Base-by-base conservation (phyloP, 2,797 vertebrate species). In the Remorina albescens region DNA sequence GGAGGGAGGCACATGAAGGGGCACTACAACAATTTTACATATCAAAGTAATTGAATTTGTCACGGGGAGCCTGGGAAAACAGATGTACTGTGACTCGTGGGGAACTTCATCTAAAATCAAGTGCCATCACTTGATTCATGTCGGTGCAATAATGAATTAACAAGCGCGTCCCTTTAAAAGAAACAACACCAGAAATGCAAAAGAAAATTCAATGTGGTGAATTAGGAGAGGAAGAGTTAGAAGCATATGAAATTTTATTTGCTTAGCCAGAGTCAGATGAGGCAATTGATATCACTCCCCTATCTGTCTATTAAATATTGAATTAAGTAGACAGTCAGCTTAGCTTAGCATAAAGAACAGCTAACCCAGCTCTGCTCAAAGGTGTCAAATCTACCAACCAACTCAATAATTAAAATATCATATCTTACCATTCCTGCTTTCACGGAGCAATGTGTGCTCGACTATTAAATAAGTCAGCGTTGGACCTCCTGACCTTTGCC, bases 1-100 rank as follows among this genome's bases (percentile, higher is more conserved):
- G 46, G 15, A 36, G 15, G 23, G 10, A 37, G 46, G 41, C 36
- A n/a, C 47, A 57, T 58, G 49, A 78, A 70, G 41, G 23, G 23
- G 16, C 23, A 50, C 18, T 39, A 25, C 13, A 10, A 13, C 10
- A 2, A 46, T 62, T 59, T 67, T 37, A 60, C 30, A 62, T 42
- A 42, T 62, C 23, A 26, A 64, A 67, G 53, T 60, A 1, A 37
- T 11, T 66, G 39, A 6, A 56, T 44, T 11, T 13, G 50, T 61
- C 26, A 72, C 9, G 53, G 18, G 32, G 19, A 63, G 30, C 18
- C 41, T 25, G 21, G 7, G 12, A 23, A 28, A 51, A 49, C 11
- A 9, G 53, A 18, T 58, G 23, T 26, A 2, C 42, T 11, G 42
- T 74, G 47, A 59, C 11, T 16, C 15, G 6, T 3, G 36, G 23